Percentiles rank a stretch among this genome's conserved stretches.
Evolutionary conservation across 2,888 invertebrate species (phyloP).

Genomic region (Trissolcus japonicus): DNA sequence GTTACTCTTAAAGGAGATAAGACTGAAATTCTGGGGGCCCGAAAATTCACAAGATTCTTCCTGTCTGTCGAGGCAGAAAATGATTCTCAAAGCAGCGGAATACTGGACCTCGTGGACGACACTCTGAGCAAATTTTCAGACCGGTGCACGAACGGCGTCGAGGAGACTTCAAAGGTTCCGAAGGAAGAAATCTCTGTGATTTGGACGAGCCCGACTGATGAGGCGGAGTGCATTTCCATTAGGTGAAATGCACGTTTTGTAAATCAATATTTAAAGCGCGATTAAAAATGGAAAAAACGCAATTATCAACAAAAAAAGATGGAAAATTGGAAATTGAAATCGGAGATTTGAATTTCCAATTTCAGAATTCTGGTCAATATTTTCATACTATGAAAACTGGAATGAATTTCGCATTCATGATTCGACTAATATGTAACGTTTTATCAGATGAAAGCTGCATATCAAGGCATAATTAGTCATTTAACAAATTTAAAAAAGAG

Average conservation of each 20-base stretch:
- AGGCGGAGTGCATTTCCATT: conserved; percentile 91
- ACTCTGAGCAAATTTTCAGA: conserved; percentile 84
- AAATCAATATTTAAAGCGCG: conserved; percentile 1
- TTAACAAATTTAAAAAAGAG: no score
- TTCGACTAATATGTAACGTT: no score
- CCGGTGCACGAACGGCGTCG: conserved; percentile 89
- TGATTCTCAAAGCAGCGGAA: conserved; percentile 68
- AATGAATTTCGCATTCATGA: no score
- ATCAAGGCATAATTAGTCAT: no score
- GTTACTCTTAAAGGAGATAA: conserved; percentile 84
- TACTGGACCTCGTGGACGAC: conserved; percentile 76
- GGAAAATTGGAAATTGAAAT: no score
- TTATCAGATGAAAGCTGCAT: no score
- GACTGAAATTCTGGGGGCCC: conserved; percentile 78
- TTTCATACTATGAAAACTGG: no score
- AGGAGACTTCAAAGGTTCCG: conserved; percentile 86
- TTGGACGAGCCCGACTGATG: conserved; percentile 92
- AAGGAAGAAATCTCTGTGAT: conserved; percentile 91
- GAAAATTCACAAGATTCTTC: conserved; percentile 88
- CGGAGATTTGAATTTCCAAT: no score
- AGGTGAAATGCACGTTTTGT: conserved; percentile 78
- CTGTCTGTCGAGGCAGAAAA: conserved; percentile 81
- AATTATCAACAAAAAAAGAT: no score
- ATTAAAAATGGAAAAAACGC: no score
- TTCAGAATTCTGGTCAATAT: no score